Conservation (phyloP, 2,113 vertebrate genomes). For the Turdus rufiventris region DNA sequence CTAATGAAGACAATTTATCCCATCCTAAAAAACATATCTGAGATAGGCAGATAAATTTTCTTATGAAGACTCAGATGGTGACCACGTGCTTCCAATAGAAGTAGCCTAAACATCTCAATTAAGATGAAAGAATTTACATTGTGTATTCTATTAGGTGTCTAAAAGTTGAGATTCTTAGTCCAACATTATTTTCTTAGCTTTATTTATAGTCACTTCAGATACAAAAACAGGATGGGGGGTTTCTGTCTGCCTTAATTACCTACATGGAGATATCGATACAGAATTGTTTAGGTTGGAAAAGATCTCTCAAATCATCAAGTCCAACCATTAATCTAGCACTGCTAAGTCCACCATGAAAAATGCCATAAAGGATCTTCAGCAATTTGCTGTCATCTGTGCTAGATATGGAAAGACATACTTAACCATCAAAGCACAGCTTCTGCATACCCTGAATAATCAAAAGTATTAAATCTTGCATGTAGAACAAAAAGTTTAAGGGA, state of each 20-base stretch:
- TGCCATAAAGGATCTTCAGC: not conserved
- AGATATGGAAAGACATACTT: not conserved
- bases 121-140: not conserved
- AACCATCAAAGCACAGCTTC: not conserved
- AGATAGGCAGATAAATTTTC: not conserved
- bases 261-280: not conserved
- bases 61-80: not conserved
- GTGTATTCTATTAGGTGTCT: not conserved
- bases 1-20: not conserved
- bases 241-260: not conserved
- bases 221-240: not conserved
- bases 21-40: not conserved
- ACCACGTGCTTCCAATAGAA: not conserved
- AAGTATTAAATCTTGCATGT: not conserved
- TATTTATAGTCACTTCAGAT: not conserved
- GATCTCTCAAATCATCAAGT: not conserved
- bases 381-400: not conserved
- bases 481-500: not conserved
- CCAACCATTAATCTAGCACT: not conserved
- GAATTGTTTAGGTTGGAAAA: not conserved
- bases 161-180: not conserved
- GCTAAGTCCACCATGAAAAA: not conserved
- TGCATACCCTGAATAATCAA: not conserved
- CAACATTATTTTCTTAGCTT: not conserved
- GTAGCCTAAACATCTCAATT: not conserved